Conservation (phyloP, 2,113 vertebrate species). For the Cyprinus carpio region DNA sequence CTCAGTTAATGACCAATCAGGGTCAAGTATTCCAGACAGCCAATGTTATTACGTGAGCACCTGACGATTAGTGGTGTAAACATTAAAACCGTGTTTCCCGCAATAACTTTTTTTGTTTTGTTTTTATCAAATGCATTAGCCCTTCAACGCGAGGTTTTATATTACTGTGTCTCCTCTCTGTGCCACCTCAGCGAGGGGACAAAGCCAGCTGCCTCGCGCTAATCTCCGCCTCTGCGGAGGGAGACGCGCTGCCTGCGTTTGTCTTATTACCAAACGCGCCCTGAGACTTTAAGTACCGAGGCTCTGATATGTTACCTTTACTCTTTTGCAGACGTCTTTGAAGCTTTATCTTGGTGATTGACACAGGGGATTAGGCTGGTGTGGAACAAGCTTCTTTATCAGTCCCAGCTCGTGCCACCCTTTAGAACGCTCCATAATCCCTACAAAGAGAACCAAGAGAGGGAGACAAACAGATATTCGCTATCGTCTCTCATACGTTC, state of each 20-base stretch:
- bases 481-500: conserved; percentile 1
- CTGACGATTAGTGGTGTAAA: background rate
- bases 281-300: conserved; percentile 11
- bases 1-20: background rate
- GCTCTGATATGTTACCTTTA: conserved; percentile 46
- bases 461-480: conserved; percentile 28
- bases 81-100: background rate
- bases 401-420: conserved; percentile 41
- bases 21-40: too few species aligned
- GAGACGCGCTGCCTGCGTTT: background rate
- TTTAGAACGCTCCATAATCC: conserved; percentile 51
- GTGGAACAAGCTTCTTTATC: conserved; percentile 70
- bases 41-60: too few species aligned
- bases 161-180: conserved; percentile 34
- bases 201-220: background rate
- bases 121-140: conserved; percentile 5
- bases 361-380: conserved; percentile 64
- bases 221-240: conserved; percentile 1
- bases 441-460: conserved; percentile 44
- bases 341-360: conserved; percentile 64
- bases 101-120: background rate
- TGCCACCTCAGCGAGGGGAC: background rate
- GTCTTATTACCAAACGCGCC: conserved; percentile 30
- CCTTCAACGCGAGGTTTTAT: background rate
- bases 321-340: conserved; percentile 39